Evolutionary conservation across 2,113 vertebrate species (phyloP).

Genomic region (Terrapene triunguis): DNA sequence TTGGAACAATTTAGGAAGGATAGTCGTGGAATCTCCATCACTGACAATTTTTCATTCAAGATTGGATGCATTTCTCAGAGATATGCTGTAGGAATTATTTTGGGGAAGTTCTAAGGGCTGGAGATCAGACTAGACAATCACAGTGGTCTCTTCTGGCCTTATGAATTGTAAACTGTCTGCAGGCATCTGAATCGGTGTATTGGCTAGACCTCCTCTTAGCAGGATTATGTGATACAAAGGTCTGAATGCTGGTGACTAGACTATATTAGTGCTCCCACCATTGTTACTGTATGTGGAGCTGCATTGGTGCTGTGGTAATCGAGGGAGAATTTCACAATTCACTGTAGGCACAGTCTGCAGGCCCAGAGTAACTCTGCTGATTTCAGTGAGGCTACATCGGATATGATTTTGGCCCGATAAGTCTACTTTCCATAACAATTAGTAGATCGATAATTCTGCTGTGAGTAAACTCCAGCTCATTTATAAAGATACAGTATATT

Average conservation of each 20-base stretch:
- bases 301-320: conserved; percentile 36
- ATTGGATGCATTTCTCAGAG: not conserved
- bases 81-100: not conserved
- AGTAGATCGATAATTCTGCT: not conserved
- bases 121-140: no score
- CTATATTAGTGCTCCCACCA: not conserved
- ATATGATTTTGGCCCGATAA: conserved; percentile 15
- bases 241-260: conserved; percentile 17
- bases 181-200: no score
- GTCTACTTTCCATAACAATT: conserved; percentile 39
- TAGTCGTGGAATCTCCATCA: not conserved
- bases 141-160: no score
- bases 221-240: not conserved
- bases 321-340: conserved; percentile 64
- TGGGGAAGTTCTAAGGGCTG: no score
- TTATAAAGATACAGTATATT: not conserved
- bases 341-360: not conserved
- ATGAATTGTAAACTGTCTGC: no score
- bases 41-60: not conserved
- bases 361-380: conserved; percentile 18
- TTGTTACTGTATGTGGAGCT: not conserved
- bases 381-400: conserved; percentile 41
- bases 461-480: not conserved
- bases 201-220: no score
- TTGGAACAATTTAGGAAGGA: not conserved